These are phyloP conservation scores for Geotrypetes seraphini DNA, from an alignment of 2,797 vertebrate genomes.

Conservation along the genomic window DNA sequence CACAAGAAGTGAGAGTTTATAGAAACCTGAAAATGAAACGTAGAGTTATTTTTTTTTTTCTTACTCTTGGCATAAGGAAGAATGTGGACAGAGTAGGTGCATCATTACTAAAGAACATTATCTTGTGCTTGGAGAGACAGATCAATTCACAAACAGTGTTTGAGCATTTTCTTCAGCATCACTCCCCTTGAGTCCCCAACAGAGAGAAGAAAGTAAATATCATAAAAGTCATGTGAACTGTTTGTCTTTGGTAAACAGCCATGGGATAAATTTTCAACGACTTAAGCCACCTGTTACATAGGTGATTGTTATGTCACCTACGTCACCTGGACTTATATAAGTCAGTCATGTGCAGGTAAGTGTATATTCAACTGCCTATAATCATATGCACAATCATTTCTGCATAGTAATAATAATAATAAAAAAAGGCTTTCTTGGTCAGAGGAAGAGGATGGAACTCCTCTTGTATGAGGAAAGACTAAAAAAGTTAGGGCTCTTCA, in stretches of 20 bases:
- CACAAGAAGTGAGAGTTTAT: background rate
- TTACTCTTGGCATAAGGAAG: conserved; percentile 16
- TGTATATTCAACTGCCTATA: conserved; percentile 7
- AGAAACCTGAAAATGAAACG: background rate
- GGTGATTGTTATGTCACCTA: rapidly evolving
- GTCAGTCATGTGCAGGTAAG: background rate
- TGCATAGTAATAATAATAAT: too few relatives aligned
- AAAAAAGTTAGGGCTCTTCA: too few relatives aligned
- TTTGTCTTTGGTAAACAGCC: too few relatives aligned
- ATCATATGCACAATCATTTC: too few relatives aligned
- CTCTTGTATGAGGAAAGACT: too few relatives aligned
- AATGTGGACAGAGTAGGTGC: background rate
- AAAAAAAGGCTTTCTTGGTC: too few relatives aligned
- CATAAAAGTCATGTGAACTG: background rate
- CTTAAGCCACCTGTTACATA: too few relatives aligned
- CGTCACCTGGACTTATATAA: background rate
- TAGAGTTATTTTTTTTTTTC: background rate
- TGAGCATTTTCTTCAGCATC: conserved; percentile 2
- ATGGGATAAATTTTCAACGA: too few relatives aligned
- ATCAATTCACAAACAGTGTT: background rate
- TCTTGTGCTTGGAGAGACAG: conserved; percentile 10
- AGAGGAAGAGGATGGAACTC: too few relatives aligned
- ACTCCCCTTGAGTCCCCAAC: conserved; percentile 7
- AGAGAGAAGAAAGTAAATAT: conserved; percentile 5
- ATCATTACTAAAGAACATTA: conserved; percentile 11